Evolutionary conservation across 2,888 invertebrate genomes (phyloP), one percentile per base, ranked within the genome.

Genomic region (Drosophila mulleri): DNA sequence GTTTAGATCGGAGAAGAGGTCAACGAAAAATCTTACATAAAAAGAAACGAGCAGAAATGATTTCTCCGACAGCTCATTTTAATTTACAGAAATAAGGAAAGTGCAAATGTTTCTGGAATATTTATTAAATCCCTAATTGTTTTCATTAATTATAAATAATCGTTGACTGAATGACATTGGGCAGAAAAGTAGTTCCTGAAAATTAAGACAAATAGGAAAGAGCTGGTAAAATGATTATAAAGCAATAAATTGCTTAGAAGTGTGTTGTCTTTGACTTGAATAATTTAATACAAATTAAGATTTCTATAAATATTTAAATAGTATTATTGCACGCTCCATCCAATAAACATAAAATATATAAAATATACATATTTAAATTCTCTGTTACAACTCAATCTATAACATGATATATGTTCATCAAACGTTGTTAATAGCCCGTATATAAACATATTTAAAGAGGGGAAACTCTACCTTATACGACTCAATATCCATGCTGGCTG

Each of bases 391-490:
- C 8, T 3, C 0, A 18, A 8, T 8, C 14, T 16, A 14, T 14
- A 14, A 35, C 14, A 14, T 2, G 32, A n/a, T 12, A 6, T 6
- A 8, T 1, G 7, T 50, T 6, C 18, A 14, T 4, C 12, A 9
- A 47, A 48, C 11, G 5, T 20, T 11, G 23, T 23, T 37, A 53
- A 53, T 53, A 23, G 35, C 52, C 52, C 52, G 37, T 53, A 53
- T 37, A 9, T 16, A 11, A 16, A 4, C 14, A 3, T 11, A 16
- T 23, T 37, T 37, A 23, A 37, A 16, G n/a, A 16, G 20, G 32
- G 3, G 14, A 16, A 37, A n/a, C 29, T 8, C 29, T 37, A 2
- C 16, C 0, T 14, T 20, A 7, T 3, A 52, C 52, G 9, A 6
- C 7, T 18, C 2, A 29, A 12, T 35, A 35, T 20, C 8, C 20